phyloP scores from a whole-genome alignment of 2,888 invertebrate species.

The Plutella xylostella region DNA sequence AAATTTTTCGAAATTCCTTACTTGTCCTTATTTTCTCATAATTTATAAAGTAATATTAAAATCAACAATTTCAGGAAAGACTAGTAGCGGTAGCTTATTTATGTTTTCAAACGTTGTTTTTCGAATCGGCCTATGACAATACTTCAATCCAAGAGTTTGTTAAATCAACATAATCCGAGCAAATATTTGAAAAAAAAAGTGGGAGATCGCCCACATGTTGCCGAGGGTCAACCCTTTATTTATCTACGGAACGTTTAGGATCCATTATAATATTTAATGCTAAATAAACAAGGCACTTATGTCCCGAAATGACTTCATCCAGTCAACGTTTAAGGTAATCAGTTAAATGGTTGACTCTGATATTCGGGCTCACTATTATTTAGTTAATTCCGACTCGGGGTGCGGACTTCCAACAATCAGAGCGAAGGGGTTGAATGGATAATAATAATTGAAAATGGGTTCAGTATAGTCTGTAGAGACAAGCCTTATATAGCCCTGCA shows the following conservation, averaged over 20 bases:
- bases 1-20: too few relatives aligned
- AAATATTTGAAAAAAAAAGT: slow-evolving; percentile 27
- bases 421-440: too few relatives aligned
- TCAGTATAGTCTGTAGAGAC: too few relatives aligned
- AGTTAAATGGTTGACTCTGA: slow-evolving; percentile 21
- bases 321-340: slow-evolving; percentile 25
- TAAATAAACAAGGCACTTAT: slow-evolving; percentile 59
- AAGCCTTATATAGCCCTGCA: too few relatives aligned
- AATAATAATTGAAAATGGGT: too few relatives aligned
- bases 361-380: too few relatives aligned
- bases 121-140: background rate
- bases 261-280: slow-evolving; percentile 66
- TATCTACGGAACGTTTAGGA: slow-evolving; percentile 45
- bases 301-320: slow-evolving; percentile 56
- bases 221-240: slow-evolving; percentile 59
- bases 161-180: slow-evolving; percentile 33
- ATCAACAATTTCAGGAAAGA: too few relatives aligned
- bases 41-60: too few relatives aligned
- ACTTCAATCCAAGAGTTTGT: slow-evolving; percentile 25
- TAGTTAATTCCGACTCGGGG: too few relatives aligned
- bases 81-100: too few relatives aligned
- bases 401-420: too few relatives aligned
- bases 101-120: background rate
- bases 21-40: too few relatives aligned
- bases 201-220: slow-evolving; percentile 41